phyloP scores from a whole-genome alignment of 2,797 vertebrate genomes.

The Spheniscus humboldti region DNA sequence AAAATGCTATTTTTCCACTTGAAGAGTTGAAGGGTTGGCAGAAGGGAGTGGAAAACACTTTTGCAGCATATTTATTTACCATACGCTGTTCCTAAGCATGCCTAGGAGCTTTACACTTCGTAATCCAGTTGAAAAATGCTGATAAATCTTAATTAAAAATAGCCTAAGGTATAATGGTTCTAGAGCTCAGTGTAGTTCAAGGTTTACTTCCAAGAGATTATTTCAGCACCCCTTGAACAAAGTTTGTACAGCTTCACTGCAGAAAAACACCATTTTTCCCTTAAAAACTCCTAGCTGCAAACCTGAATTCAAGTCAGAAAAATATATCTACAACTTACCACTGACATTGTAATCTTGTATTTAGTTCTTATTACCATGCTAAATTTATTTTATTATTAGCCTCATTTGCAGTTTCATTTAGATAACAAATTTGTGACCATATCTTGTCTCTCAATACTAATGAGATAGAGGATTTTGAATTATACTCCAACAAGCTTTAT shows the following conservation, averaged over 20 bases:
- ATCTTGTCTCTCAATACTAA: slow-evolving; percentile 20
- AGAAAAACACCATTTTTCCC: not conserved
- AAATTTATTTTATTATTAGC: slow-evolving; percentile 43
- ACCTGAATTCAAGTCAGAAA: not conserved
- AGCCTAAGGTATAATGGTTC: slow-evolving; percentile 12
- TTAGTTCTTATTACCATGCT: slow-evolving; percentile 1
- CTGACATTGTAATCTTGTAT: not conserved
- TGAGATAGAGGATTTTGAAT: slow-evolving; percentile 3
- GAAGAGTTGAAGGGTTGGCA: not conserved
- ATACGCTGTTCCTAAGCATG: slow-evolving; percentile 1
- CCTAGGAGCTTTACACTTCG: slow-evolving; percentile 31
- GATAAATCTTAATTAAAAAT: slow-evolving; percentile 64
- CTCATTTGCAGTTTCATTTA: slow-evolving; percentile 57
- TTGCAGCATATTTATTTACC: slow-evolving; percentile 1
- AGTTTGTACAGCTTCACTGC: not conserved
- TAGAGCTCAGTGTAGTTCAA: slow-evolving; percentile 1
- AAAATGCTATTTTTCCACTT: not conserved
- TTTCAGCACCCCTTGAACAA: not conserved
- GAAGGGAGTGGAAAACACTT: not conserved
- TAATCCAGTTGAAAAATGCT: slow-evolving; percentile 33
- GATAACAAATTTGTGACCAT: not conserved
- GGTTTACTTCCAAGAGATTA: slow-evolving; percentile 24
- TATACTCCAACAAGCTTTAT: not conserved
- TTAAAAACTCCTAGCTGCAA: not conserved
- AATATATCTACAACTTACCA: not conserved